phyloP scores from a whole-genome alignment of 37 sponge, comb jelly and placozoan genomes.

The Bolinopsis microptera region DNA sequence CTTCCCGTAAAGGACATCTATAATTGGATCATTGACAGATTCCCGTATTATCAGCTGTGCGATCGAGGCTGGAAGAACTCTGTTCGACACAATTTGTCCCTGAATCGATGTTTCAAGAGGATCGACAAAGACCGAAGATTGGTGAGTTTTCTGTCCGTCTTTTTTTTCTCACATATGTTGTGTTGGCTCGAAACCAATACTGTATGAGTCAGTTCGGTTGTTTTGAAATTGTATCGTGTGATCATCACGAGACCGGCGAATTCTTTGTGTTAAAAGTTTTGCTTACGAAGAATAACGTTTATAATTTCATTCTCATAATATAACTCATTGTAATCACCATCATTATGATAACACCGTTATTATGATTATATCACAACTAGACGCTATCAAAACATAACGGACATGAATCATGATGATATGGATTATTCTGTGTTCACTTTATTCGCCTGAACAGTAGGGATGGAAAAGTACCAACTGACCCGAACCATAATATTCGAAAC shows the following conservation, averaged over 20 bases:
- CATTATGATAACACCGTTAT: too few species aligned
- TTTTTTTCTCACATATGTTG: background rate
- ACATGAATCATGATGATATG: too few species aligned
- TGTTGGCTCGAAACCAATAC: background rate
- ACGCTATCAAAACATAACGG: too few species aligned
- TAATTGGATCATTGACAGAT: background rate
- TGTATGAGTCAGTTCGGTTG: background rate
- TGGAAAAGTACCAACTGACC: too few species aligned
- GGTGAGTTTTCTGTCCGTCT: slow-evolving; percentile 10
- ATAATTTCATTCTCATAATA: background rate
- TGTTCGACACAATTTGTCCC: slow-evolving; percentile 6
- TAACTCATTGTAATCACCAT: too few species aligned
- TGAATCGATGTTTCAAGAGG: slow-evolving; percentile 16
- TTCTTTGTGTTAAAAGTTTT: background rate
- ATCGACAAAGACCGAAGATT: slow-evolving; percentile 38
- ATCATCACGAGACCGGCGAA: background rate
- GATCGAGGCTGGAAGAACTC: slow-evolving; percentile 29
- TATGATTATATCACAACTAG: too few species aligned
- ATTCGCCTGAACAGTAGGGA: too few species aligned
- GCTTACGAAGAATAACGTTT: background rate
- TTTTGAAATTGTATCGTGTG: background rate
- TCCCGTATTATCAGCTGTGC: slow-evolving; percentile 33
- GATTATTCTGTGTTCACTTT: too few species aligned
- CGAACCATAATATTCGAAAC: too few species aligned
- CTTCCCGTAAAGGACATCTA: slow-evolving; percentile 29